These are phyloP conservation scores for Melipona beecheii DNA, from an alignment of 2,888 invertebrate genomes.

Conservation along the genomic window DNA sequence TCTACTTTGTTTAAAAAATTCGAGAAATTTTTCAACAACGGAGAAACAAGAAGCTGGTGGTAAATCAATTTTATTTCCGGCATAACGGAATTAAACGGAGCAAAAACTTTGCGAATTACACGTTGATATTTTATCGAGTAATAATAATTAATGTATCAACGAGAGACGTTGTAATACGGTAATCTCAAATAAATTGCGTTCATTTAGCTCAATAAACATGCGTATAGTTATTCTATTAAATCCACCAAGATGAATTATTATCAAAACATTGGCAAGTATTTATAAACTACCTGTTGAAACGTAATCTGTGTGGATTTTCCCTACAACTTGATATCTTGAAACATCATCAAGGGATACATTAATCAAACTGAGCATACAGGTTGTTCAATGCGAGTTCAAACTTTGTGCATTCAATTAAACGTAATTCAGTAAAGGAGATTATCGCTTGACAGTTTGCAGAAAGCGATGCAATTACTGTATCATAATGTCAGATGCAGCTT, in stretches of 20 bases:
- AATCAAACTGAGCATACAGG: background rate
- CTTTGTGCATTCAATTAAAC: background rate
- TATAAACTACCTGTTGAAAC: constrained; percentile 12
- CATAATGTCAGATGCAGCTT: too few relatives aligned
- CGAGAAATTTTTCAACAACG: too few relatives aligned
- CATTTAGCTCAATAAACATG: background rate
- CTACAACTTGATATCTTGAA: background rate
- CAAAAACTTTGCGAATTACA: background rate
- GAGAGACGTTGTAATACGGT: too few relatives aligned
- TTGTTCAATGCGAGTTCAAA: background rate
- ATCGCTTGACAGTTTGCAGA: background rate
- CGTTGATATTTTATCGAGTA: too few relatives aligned
- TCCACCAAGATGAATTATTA: background rate
- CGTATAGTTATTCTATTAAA: background rate
- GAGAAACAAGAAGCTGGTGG: background rate
- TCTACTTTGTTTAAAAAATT: background rate
- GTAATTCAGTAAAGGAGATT: background rate
- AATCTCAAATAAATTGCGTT: background rate
- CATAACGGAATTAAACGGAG: background rate
- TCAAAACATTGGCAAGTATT: constrained; percentile 5
- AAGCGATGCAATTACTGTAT: background rate
- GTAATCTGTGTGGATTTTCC: background rate
- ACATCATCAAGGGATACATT: background rate
- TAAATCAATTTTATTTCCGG: background rate
- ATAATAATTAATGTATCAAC: background rate